Conservation (phyloP, 2,888 invertebrate genomes). For the Agapostemon virescens region DNA sequence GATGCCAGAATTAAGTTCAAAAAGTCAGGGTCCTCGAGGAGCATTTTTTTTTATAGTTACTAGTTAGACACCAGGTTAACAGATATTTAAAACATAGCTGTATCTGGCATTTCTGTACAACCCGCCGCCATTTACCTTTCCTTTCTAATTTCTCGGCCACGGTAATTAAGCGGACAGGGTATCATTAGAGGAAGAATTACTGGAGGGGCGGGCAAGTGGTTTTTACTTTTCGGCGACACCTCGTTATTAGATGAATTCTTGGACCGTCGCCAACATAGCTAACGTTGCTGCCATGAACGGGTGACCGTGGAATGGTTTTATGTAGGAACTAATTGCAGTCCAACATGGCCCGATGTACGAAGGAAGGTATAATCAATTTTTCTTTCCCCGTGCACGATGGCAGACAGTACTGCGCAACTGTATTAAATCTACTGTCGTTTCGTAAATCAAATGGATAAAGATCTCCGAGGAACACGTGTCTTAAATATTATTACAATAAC, state of each 20-base stretch:
- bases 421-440: conserved; percentile 6
- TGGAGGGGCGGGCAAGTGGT: conserved; percentile 8
- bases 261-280: conserved; percentile 2
- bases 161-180: conserved; percentile 53
- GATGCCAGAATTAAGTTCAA: neutral
- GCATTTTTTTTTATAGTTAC: too few relatives aligned
- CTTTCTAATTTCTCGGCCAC: conserved; percentile 49
- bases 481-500: neutral
- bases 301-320: conserved; percentile 1
- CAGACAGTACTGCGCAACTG: neutral
- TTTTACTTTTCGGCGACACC: conserved; percentile 41
- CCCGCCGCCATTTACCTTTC: conserved; percentile 55
- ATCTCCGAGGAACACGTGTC: neutral
- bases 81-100: neutral
- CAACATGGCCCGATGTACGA: neutral
- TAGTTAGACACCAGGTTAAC: neutral
- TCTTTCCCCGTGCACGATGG: neutral
- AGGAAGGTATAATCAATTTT: conserved; percentile 13
- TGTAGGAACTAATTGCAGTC: conserved; percentile 15
- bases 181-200: conserved; percentile 54
- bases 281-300: neutral
- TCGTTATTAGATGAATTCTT: conserved; percentile 34
- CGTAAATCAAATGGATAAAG: conserved; percentile 10
- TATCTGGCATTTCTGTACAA: neutral
- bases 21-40: neutral